Base-by-base conservation (phyloP, 2,797 vertebrate species). In the Acanthurus lineatus region DNA sequence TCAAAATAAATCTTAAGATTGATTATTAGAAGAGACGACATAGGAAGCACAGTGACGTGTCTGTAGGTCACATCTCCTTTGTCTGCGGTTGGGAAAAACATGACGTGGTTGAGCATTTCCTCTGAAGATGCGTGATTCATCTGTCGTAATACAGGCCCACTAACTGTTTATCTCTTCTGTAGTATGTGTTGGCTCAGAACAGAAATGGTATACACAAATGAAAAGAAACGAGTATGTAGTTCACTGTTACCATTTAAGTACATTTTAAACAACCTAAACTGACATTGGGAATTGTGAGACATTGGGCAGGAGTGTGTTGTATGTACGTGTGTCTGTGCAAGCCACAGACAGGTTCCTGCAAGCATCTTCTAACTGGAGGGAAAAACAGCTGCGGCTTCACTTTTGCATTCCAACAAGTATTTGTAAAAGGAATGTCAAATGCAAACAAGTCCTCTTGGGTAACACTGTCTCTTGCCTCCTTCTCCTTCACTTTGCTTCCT, bases 301-400 rank as follows among this genome's bases (percentile, higher is more conserved):
- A 66, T 72, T 35, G 53, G 62, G 17, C 65, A 78, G 64, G 15
- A 52, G 69, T 49, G 59, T 67, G 54, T n/a, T 66, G 52, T 77
- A 38, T 72, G 20, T 64, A 16, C 67, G 42, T 69, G 72, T 71
- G 64, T 75, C 61, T 87, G 69, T 79, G 75, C 76, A 83, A 82
- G 87, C 73, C 69, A 44, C 38, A 84, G 92, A 77, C 93, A 89
- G 87, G 94, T 94, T 91, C 82, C 84, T 93, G 85, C 93, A 94
- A 73, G 93, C 57, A 62, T 82, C 57, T 80, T 59, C 56, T 57
- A 75, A 81, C 76, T 82, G 44, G 22, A 61, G 69, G 70, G 53
- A 20, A 87, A 85, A 88, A 77, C 87, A 91, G 79, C 89, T 89
- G 88, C 83, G 71, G 64, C 81, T 83, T 75, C 16, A 45, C 78